Percentiles rank a stretch among this genome's conserved stretches.
phyloP scores from a whole-genome alignment of 2,797 vertebrate genomes.

The Thunnus albacares region DNA sequence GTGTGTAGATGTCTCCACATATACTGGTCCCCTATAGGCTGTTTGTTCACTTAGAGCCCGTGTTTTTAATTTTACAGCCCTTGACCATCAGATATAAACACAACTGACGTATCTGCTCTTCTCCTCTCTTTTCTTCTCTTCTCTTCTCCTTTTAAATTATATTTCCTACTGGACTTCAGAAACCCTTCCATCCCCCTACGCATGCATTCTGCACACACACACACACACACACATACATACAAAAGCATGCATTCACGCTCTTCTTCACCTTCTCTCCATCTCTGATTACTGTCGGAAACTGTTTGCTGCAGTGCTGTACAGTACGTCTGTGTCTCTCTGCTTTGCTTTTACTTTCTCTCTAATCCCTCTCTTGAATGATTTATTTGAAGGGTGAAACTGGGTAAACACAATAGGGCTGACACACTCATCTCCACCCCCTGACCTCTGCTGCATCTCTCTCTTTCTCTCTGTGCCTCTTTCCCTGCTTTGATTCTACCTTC shows the following conservation, averaged over 20 bases:
- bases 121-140: constrained; percentile 12
- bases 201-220: constrained; percentile 1
- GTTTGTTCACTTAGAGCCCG: constrained; percentile 52
- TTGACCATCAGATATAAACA: constrained; percentile 33
- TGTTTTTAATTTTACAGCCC: constrained; percentile 10
- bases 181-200: constrained; percentile 4
- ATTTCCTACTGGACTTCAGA: background rate
- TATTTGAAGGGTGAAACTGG: constrained; percentile 61
- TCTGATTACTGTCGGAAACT: constrained; percentile 34
- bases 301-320: constrained; percentile 57
- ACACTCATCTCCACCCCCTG: constrained; percentile 37
- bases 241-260: no score
- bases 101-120: constrained; percentile 21
- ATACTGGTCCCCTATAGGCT: constrained; percentile 18
- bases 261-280: constrained; percentile 10
- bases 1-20: background rate
- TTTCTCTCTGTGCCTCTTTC: background rate
- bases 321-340: constrained; percentile 20
- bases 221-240: background rate
- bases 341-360: constrained; percentile 43
- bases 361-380: constrained; percentile 62
- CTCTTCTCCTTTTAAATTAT: constrained; percentile 9
- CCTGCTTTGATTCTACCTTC: background rate
- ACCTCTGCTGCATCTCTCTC: constrained; percentile 34
- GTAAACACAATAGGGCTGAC: constrained; percentile 61